A percentile compares a stretch with the other conserved stretches of the same genome.
Conservation (phyloP, 2,113 vertebrate genomes). For the Crotalus horridus region DNA sequence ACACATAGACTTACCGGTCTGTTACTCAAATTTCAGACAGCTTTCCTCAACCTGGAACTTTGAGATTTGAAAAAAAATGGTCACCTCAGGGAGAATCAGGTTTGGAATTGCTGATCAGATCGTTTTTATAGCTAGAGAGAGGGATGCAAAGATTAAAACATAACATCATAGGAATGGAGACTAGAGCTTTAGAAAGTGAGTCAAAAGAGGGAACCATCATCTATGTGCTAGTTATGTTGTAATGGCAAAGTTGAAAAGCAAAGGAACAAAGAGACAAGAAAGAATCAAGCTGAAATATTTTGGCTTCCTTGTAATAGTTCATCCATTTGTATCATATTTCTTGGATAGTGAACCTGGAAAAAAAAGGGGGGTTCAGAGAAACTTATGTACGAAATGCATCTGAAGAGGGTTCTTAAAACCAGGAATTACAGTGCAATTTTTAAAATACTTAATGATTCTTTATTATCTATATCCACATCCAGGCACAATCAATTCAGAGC, state of each 20-base stretch:
- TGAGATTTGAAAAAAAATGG: background rate
- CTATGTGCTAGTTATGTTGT: background rate
- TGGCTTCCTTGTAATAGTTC: background rate
- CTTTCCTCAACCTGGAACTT: background rate
- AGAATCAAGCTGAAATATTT: background rate
- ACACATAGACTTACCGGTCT: background rate
- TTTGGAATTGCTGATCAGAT: background rate
- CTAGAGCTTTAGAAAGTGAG: background rate
- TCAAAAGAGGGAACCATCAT: background rate
- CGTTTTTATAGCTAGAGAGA: background rate
- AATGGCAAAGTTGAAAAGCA: background rate
- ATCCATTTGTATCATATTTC: background rate
- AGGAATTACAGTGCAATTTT: background rate
- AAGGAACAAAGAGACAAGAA: background rate
- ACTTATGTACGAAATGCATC: background rate
- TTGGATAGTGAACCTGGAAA: background rate
- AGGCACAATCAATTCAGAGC: background rate
- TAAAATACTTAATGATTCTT: background rate
- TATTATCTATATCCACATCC: background rate
- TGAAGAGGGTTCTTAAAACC: background rate
- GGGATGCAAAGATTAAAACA: background rate
- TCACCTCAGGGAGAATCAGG: background rate
- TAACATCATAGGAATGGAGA: background rate
- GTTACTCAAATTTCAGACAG: background rate
- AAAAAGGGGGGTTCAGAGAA: background rate